Evolutionary conservation across 2,797 vertebrate genomes (phyloP).

Genomic region (Aphelocoma californica): DNA sequence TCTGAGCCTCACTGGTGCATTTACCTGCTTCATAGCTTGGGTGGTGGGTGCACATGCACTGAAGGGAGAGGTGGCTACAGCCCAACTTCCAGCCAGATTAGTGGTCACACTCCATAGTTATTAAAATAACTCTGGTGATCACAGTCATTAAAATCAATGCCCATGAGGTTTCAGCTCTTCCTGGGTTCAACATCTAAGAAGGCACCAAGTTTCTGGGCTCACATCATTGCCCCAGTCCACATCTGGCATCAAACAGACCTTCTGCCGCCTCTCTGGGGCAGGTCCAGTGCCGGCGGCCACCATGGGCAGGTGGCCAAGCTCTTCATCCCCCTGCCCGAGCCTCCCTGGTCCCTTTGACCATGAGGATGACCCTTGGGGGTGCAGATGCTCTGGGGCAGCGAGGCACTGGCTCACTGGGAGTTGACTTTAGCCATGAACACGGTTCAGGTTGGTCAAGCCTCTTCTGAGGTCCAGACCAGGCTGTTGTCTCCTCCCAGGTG

Average conservation of each 20-base stretch:
- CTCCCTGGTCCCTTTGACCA: accelerated
- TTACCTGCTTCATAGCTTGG: background rate
- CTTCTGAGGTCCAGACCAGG: background rate
- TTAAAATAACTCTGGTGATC: background rate
- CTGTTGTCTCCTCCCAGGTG: background rate
- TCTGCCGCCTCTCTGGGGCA: background rate
- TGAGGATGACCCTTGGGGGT: background rate
- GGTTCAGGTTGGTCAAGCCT: background rate
- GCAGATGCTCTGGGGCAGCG: background rate
- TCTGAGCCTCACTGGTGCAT: background rate
- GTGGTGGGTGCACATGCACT: no score
- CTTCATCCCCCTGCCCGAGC: accelerated
- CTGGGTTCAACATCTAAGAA: background rate
- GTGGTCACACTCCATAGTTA: background rate
- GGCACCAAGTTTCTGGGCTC: background rate
- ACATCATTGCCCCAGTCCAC: background rate
- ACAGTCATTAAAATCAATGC: background rate
- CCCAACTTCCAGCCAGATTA: background rate
- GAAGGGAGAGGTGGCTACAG: background rate
- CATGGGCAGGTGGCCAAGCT: background rate
- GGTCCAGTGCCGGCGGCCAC: background rate
- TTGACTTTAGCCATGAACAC: background rate
- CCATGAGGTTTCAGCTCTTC: background rate
- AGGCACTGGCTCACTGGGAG: accelerated
- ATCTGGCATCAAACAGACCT: background rate